These are phyloP conservation scores for Linurgus olivaceus DNA, from an alignment of 2,797 vertebrate genomes.

Conservation along the genomic window DNA sequence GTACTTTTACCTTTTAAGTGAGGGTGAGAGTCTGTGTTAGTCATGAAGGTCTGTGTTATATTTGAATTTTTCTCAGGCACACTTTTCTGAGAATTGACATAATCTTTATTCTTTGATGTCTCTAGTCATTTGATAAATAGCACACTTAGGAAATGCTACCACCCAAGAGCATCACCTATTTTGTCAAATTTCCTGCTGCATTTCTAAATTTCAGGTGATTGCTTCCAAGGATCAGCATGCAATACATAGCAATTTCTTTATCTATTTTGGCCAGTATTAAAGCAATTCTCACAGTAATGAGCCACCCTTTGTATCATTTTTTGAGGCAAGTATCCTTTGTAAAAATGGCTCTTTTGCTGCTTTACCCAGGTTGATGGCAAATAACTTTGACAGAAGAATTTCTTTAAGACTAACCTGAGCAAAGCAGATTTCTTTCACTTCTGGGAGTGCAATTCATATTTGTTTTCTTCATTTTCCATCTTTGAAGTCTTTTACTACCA, in stretches of 20 bases:
- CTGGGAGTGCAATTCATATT: fast-evolving
- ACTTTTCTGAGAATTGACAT: not conserved
- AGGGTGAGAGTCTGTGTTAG: not conserved
- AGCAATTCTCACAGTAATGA: not conserved
- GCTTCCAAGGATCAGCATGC: not conserved
- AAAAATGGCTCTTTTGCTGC: not conserved
- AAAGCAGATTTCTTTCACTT: not conserved
- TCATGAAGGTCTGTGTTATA: not conserved
- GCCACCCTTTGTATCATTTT: not conserved
- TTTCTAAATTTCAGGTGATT: not conserved
- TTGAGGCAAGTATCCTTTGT: not conserved
- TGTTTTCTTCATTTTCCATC: not conserved
- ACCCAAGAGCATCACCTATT: not conserved
- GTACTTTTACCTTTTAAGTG: not conserved
- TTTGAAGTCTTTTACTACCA: not conserved
- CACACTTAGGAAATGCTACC: not conserved
- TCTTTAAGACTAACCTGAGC: not conserved
- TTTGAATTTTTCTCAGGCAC: not conserved
- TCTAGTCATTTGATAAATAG: not conserved
- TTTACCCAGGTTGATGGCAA: not conserved
- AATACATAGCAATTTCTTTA: not conserved
- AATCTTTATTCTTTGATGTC: not conserved
- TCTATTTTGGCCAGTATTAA: not conserved
- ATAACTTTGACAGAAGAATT: not conserved
- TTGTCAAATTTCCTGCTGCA: not conserved